phyloP scores from a whole-genome alignment of 2,888 invertebrate genomes.

The Agrilus cyanescens region DNA sequence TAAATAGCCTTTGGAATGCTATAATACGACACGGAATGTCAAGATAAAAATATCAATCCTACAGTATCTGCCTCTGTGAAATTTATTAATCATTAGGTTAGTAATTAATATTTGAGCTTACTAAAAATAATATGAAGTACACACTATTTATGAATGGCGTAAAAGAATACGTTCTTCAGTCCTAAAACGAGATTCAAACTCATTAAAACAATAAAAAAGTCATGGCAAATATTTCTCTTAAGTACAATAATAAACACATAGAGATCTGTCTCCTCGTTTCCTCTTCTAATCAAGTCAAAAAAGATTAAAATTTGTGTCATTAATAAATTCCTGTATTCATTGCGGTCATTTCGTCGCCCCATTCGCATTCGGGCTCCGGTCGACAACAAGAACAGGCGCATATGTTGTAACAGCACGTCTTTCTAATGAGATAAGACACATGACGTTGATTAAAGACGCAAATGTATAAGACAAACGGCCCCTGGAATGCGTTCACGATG shows the following conservation, averaged over 20 bases:
- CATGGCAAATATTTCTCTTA: no score
- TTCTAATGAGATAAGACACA: constrained; percentile 64
- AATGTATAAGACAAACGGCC: constrained; percentile 62
- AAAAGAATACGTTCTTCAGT: no score
- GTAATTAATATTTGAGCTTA: no score
- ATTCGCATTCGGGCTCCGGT: constrained; percentile 60
- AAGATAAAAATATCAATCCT: background rate
- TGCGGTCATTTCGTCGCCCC: constrained; percentile 83
- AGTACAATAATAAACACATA: no score
- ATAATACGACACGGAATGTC: background rate
- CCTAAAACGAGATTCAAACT: no score
- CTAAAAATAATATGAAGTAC: no score
- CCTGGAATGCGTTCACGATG: constrained; percentile 63
- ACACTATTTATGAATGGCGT: no score
- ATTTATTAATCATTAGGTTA: no score
- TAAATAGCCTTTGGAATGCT: background rate
- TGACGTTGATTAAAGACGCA: constrained; percentile 68
- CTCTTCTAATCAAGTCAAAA: no score
- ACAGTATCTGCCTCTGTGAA: background rate
- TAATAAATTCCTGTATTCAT: constrained; percentile 57
- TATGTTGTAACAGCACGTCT: constrained; percentile 63
- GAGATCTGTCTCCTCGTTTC: no score
- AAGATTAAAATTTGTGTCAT: constrained; percentile 1
- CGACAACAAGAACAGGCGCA: constrained; percentile 40
- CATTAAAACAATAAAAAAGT: no score